Conservation (phyloP, 2,888 invertebrate genomes). For the Lasius fuliginosus region DNA sequence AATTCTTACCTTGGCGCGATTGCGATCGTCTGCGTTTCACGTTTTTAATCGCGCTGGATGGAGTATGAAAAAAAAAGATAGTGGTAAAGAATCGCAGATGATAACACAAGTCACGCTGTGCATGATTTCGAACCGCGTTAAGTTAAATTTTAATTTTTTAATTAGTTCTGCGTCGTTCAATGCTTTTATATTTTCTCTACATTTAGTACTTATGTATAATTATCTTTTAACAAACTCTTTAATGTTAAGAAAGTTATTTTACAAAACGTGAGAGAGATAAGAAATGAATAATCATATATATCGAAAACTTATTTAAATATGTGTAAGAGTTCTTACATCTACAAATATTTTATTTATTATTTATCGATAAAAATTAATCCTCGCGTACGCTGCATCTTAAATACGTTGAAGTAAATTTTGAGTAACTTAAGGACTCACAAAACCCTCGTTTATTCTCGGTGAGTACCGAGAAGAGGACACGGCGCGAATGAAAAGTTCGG, state of each 20-base stretch:
- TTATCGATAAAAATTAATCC: background rate
- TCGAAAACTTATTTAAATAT: background rate
- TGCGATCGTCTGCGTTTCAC: constrained; percentile 19
- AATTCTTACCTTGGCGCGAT: constrained; percentile 46
- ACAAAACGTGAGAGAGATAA: background rate
- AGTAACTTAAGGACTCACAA: background rate
- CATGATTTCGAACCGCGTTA: background rate
- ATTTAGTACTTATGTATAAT: background rate
- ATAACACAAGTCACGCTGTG: background rate
- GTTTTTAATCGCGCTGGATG: constrained; percentile 28
- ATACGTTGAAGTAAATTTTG: background rate
- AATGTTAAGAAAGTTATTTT: background rate
- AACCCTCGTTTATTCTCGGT: constrained; percentile 13
- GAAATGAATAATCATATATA: background rate
- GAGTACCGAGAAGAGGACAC: constrained; percentile 15
- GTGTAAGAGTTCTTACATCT: background rate
- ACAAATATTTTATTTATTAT: background rate
- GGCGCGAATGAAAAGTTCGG: constrained; percentile 55
- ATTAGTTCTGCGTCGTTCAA: background rate
- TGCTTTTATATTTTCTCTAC: background rate
- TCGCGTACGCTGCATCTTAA: background rate
- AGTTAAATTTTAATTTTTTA: background rate
- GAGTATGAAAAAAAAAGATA: background rate
- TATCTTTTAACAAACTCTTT: background rate
- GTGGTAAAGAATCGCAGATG: background rate